Conservation (phyloP, 2,113 vertebrate species). For the Mormoops blainvillei region DNA sequence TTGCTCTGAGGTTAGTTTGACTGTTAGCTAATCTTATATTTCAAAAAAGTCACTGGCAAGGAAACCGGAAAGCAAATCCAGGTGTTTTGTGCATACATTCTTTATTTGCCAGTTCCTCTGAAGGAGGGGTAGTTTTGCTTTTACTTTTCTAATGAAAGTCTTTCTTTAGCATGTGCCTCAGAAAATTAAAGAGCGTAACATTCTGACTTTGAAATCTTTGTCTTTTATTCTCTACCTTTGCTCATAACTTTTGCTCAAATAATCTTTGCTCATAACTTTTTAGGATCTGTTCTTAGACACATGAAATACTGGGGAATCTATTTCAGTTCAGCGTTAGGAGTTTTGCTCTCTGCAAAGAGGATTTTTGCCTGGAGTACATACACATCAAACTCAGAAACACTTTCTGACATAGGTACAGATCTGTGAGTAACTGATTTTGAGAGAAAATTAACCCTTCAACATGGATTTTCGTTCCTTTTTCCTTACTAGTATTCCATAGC, state of each 20-base stretch:
- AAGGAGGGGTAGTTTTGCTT: background rate
- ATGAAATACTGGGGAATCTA: background rate
- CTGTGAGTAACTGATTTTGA: background rate
- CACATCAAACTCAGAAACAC: background rate
- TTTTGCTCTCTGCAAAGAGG: background rate
- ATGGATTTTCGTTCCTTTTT: background rate
- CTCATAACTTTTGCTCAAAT: background rate
- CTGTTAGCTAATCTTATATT: slow-evolving; percentile 73
- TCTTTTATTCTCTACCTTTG: background rate
- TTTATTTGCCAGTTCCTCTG: slow-evolving; percentile 62
- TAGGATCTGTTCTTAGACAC: background rate
- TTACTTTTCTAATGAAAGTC: background rate
- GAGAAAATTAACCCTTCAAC: background rate
- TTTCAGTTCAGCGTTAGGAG: background rate
- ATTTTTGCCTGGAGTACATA: background rate
- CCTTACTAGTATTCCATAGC: background rate
- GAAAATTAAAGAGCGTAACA: background rate
- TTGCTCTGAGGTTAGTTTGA: slow-evolving; percentile 55
- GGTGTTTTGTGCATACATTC: slow-evolving; percentile 66
- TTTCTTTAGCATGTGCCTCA: background rate
- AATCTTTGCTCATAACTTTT: slow-evolving; percentile 2
- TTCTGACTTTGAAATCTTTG: slow-evolving; percentile 12
- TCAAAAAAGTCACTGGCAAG: slow-evolving; percentile 55
- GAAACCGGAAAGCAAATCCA: slow-evolving; percentile 72
- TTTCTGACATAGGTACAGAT: background rate